These are phyloP conservation scores for Deroplatys truncata DNA, from an alignment of 2,888 invertebrate species.

Conservation along the genomic window DNA sequence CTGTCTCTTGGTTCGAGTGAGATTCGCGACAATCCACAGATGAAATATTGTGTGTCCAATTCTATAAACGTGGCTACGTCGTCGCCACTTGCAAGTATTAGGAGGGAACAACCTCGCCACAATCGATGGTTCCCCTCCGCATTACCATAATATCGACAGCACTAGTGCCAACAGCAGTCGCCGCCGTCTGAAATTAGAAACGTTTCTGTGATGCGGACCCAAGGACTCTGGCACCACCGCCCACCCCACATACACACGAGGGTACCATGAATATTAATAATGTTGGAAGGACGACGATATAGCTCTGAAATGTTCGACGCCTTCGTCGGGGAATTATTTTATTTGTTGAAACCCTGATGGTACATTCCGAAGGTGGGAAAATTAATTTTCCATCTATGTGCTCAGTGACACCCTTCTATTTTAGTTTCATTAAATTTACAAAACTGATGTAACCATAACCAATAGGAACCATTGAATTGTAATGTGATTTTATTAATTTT, in stretches of 20 bases:
- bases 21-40: not conserved
- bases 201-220: not conserved
- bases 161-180: not conserved
- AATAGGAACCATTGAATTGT: too few species aligned
- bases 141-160: slow-evolving; percentile 9
- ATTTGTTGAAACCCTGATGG: not conserved
- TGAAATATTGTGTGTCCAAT: slow-evolving; percentile 18
- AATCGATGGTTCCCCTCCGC: not conserved
- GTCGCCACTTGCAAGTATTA: not conserved
- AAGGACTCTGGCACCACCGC: not conserved
- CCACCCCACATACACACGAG: not conserved
- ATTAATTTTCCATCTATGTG: not conserved
- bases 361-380: not conserved
- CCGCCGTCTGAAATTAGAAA: not conserved
- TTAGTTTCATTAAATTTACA: not conserved
- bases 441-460: too few species aligned
- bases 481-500: too few species aligned
- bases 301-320: not conserved
- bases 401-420: not conserved
- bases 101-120: not conserved
- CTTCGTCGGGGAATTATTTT: not conserved
- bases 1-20: not conserved
- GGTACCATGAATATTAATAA: not conserved
- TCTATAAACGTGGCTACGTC: not conserved
- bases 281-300: not conserved